phyloP scores from a whole-genome alignment of 2,888 invertebrate species.

The Tineola bisselliella region DNA sequence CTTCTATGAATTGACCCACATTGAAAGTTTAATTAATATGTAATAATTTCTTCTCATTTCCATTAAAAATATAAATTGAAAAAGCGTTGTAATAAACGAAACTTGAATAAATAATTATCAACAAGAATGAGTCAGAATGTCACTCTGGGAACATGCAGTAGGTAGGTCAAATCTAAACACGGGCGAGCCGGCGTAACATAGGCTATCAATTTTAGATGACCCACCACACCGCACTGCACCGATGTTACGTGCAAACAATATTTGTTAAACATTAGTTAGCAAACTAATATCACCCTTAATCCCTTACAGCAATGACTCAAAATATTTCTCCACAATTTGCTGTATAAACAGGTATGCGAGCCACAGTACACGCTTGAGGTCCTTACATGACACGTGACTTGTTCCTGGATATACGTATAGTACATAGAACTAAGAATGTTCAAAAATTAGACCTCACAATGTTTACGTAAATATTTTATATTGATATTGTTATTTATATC shows the following conservation, averaged over 20 bases:
- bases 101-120: background rate
- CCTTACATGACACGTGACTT: conserved; percentile 5
- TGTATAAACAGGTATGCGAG: background rate
- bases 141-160: conserved; percentile 1
- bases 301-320: background rate
- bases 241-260: background rate
- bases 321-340: background rate
- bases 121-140: background rate
- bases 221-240: conserved; percentile 19
- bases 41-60: too few relatives aligned
- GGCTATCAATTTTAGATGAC: conserved; percentile 44
- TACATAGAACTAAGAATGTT: background rate
- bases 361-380: background rate
- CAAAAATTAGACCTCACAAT: background rate
- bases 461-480: too few relatives aligned
- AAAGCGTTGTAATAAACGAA: background rate
- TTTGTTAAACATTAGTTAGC: background rate
- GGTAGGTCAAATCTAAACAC: conserved; percentile 19
- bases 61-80: too few relatives aligned
- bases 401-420: background rate
- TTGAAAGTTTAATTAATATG: background rate
- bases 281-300: background rate
- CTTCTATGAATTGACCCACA: background rate
- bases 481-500: too few relatives aligned
- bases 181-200: conserved; percentile 21